phyloP scores from a whole-genome alignment of 2,113 vertebrate species.

The Psilopogon haemacephalus region DNA sequence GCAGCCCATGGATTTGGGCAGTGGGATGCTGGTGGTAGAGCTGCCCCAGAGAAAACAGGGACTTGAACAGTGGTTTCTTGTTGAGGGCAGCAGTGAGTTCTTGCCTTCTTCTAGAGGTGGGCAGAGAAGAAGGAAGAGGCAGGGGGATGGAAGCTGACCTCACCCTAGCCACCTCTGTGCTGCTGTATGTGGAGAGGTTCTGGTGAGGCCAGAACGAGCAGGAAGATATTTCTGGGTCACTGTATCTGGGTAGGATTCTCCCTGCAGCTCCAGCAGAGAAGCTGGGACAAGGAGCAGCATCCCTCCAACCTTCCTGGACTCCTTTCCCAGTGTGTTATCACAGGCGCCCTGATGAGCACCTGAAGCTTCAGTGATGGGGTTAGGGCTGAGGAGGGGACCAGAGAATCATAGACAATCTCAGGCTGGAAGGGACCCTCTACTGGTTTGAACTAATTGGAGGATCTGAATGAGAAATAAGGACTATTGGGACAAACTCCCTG shows the following conservation, averaged over 20 bases:
- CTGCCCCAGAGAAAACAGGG: not conserved
- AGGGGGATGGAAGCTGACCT: accelerated
- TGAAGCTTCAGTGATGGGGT: not conserved
- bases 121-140: not conserved
- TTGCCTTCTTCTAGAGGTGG: not conserved
- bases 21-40: not conserved
- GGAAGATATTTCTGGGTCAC: not conserved
- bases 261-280: accelerated
- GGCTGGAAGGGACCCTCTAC: too few relatives aligned
- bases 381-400: not conserved
- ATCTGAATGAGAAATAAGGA: too few relatives aligned
- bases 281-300: not conserved
- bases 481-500: too few relatives aligned
- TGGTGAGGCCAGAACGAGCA: not conserved
- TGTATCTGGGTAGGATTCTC: accelerated
- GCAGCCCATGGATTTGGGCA: accelerated
- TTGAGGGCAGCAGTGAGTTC: not conserved
- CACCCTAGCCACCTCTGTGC: not conserved
- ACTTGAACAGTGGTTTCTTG: accelerated
- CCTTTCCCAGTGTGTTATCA: not conserved
- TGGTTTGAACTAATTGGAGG: too few relatives aligned
- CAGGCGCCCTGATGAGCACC: not conserved
- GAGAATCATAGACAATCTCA: too few relatives aligned
- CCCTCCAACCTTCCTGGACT: not conserved
- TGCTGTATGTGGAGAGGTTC: not conserved